Evolutionary conservation across 1,140 invertebrate genomes (phyloP), one percentile per base, ranked within the genome.

Genomic region (Medauroidea extradentata): DNA sequence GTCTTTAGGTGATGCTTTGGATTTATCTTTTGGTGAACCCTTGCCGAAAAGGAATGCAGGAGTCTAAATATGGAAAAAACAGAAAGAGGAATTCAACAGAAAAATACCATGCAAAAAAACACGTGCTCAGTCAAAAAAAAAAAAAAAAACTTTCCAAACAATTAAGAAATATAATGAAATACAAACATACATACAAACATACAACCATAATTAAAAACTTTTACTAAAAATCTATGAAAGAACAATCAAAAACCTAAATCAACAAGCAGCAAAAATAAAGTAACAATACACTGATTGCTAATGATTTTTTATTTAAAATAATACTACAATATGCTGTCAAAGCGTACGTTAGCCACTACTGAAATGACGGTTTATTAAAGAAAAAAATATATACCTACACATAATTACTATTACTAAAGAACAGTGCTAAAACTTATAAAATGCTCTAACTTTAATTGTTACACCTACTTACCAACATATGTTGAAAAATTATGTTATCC

Each of bases 41-140:
- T 54, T 62, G 49, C 56, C 39, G 25, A 60, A 62, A 42, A 62
- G 57, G 52, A 62, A 62, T 19, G 57, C 61, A 57, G 61, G 57
- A 19, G 50, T 62, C 61, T 62, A 54, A 14, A 54, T 52, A 23
- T 41, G 21, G 42, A 41, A 54, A n/a, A 42, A 21, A 53, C 18
- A 53, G 29, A 54, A 41, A 58, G 18, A 46, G 27, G 42, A 60
- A 43, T n/a, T n/a, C n/a, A n/a, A n/a, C n/a, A n/a, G 24, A 42
- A 59, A 53, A 59, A 41, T 3, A 50, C 0, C 48, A 59, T 53
- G 49, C 49, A 53, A 52, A 16, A 52, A 7, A 25, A 50, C 9
- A 57, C 54, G 21, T 46, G 41, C 41, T 29, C 41, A 59, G 16
- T 16, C 11, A 54, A 54, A 52, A 14, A 48, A 25, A 29, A 34